phyloP scores from a whole-genome alignment of 2,797 vertebrate genomes.

The Microtus agrestis region DNA sequence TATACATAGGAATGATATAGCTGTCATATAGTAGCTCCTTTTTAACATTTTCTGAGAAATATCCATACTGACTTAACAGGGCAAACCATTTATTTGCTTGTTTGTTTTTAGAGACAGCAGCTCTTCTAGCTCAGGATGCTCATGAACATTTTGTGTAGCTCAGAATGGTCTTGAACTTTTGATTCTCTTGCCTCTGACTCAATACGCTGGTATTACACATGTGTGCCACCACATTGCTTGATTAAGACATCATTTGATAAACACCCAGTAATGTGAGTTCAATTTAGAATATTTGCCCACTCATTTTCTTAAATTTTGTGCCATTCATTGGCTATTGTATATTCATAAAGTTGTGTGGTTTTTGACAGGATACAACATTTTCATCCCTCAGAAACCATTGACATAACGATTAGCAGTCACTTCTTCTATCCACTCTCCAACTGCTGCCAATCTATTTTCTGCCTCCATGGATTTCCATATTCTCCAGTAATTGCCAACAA shows the following conservation, averaged over 20 bases:
- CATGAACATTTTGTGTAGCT: not conserved
- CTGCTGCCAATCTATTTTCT: conserved; percentile 6
- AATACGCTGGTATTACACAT: not conserved
- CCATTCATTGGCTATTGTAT: not conserved
- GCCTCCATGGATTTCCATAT: not conserved
- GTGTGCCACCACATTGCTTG: not conserved
- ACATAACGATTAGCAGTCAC: not conserved
- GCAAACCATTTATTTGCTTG: not conserved
- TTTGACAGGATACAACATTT: not conserved
- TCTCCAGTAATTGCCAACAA: not conserved
- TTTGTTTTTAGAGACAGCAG: not conserved
- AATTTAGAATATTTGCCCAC: not conserved
- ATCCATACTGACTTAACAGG: not conserved
- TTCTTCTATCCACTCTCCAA: not conserved
- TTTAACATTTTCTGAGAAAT: not conserved
- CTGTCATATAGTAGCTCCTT: not conserved
- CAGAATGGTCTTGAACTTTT: not conserved
- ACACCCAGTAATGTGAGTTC: not conserved
- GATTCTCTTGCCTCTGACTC: not conserved
- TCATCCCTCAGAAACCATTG: not conserved
- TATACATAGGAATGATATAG: not conserved
- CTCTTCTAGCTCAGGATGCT: not conserved
- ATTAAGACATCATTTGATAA: not conserved
- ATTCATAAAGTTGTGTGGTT: not conserved
- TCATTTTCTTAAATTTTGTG: not conserved